These are phyloP conservation scores for Philereme vetulata DNA, from an alignment of 2,888 invertebrate species.

Conservation along the genomic window DNA sequence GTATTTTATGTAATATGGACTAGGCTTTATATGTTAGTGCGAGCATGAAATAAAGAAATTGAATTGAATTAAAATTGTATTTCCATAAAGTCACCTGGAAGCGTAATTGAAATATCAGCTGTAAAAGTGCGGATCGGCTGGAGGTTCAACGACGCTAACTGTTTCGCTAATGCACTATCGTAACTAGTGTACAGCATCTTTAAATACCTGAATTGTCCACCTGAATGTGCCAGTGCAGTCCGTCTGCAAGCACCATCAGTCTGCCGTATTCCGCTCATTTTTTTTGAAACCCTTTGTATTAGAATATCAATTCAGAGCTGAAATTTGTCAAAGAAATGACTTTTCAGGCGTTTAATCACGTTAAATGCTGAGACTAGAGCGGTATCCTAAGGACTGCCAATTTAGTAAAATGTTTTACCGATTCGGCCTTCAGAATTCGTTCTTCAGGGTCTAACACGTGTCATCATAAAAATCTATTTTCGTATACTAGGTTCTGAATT, in stretches of 20 bases:
- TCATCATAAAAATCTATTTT: constrained; percentile 1
- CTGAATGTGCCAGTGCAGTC: background rate
- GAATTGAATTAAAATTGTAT: too few species aligned
- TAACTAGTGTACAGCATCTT: too few species aligned
- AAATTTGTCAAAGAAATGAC: constrained; percentile 38
- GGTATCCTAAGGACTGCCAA: constrained; percentile 8
- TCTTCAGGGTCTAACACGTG: constrained; percentile 13
- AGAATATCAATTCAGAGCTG: constrained; percentile 35
- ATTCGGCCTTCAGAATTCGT: constrained; percentile 15
- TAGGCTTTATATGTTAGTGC: too few species aligned
- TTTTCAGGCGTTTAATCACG: constrained; percentile 30
- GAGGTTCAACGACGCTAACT: too few species aligned
- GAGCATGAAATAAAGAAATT: too few species aligned
- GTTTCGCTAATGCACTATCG: too few species aligned
- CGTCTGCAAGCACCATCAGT: constrained; percentile 1
- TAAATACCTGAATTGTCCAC: background rate
- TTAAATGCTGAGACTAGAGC: constrained; percentile 18
- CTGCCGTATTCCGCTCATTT: constrained; percentile 10
- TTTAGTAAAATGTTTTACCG: constrained; percentile 9
- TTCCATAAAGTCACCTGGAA: too few species aligned
- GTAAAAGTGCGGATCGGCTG: too few species aligned
- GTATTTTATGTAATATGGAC: too few species aligned
- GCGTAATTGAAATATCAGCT: too few species aligned
- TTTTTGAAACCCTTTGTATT: constrained; percentile 27
- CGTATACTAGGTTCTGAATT: background rate